Evolutionary conservation across 2,888 invertebrate genomes (phyloP).

Genomic region (Eristalinus aeneus): DNA sequence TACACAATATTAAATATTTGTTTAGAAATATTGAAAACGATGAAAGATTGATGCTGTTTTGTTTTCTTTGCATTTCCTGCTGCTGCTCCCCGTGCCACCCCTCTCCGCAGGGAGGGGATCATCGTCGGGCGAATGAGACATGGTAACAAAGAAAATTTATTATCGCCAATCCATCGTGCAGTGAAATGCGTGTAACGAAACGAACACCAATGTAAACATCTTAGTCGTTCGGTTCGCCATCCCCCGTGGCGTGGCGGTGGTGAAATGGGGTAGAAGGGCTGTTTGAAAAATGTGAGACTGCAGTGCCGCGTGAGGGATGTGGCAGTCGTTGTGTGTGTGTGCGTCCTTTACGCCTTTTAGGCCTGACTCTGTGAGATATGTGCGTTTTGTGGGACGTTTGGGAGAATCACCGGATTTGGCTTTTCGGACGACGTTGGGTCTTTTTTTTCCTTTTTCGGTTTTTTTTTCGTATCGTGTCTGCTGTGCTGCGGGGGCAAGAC

Average conservation of each 20-base stretch:
- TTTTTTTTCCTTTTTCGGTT: neutral
- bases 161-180: slow-evolving; percentile 65
- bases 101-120: slow-evolving; percentile 41
- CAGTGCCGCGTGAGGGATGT: neutral
- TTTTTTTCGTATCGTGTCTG: slow-evolving; percentile 3
- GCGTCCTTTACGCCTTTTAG: slow-evolving; percentile 24
- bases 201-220: slow-evolving; percentile 68
- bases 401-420: slow-evolving; percentile 30
- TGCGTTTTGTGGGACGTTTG: slow-evolving; percentile 31
- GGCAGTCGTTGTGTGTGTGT: neutral
- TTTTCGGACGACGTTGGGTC: neutral
- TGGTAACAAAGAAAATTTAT: slow-evolving; percentile 68
- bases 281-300: slow-evolving; percentile 15
- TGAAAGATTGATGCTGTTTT: slow-evolving; percentile 68
- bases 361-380: slow-evolving; percentile 19
- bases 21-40: slow-evolving; percentile 70
- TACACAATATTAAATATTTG: slow-evolving; percentile 71
- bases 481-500: neutral
- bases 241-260: neutral
- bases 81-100: neutral
- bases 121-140: slow-evolving; percentile 36
- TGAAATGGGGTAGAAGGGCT: neutral
- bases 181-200: slow-evolving; percentile 54
- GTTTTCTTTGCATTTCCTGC: slow-evolving; percentile 50
- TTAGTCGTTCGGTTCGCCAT: slow-evolving; percentile 64